Conservation (phyloP, 2,113 vertebrate species). For the Phoenicopterus ruber region DNA sequence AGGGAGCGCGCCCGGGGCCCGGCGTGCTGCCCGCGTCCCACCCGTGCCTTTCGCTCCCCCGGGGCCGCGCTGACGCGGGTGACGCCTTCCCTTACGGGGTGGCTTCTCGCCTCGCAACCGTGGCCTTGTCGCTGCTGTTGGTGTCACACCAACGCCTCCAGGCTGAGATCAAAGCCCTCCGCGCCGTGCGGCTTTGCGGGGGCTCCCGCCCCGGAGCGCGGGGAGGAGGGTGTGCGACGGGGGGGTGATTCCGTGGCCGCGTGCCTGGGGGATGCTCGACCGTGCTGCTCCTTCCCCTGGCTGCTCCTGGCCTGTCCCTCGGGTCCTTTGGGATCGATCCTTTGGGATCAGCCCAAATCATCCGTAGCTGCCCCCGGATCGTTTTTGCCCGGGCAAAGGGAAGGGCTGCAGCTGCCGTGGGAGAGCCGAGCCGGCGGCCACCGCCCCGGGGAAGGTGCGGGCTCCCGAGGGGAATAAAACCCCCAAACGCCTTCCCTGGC, state of each 20-base stretch:
- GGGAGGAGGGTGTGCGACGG: neutral
- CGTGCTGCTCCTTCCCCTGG: accelerated
- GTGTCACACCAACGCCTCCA: neutral
- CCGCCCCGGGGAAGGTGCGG: neutral
- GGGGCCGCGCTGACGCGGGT: accelerated
- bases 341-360: neutral
- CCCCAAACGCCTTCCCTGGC: neutral
- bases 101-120: neutral
- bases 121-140: neutral
- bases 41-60: neutral
- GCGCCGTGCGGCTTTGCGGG: accelerated
- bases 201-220: neutral
- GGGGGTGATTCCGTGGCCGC: accelerated
- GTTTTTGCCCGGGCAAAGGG: accelerated
- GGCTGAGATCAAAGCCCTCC: neutral
- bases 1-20: accelerated
- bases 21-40: neutral
- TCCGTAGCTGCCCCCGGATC: accelerated
- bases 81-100: neutral
- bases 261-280: neutral
- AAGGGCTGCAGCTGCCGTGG: neutral
- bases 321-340: neutral
- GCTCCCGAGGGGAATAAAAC: neutral
- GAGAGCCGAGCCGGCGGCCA: neutral
- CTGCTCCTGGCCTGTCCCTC: neutral